Base-by-base conservation (phyloP, 2,797 vertebrate species). In the Iguana delicatissima region DNA sequence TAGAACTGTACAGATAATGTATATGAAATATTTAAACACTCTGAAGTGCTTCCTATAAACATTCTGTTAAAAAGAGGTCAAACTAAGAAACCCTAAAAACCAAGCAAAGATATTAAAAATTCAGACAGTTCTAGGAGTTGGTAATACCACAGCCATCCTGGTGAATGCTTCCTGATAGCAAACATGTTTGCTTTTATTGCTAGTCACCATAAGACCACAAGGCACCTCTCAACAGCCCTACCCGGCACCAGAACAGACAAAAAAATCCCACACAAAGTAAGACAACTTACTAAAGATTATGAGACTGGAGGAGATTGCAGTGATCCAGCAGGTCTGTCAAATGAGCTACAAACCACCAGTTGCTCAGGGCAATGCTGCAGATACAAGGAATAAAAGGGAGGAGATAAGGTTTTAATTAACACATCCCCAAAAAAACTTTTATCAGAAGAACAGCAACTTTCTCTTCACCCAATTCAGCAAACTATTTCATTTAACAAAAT, bases 301-400 rank as follows among this genome's bases (percentile, higher is more conserved):
- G 99, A 16, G 99, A 99, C 92, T 99, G 99, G 52, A 99, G 98
- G 79, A 99, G 98, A 93, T 98, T 98, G 94, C 99, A 99, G 95
- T 99, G 99, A 95, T 99, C 98, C 96, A 99, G 92, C 26, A 99
- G 98, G 95, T 99, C 99, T 0, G 99, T 99, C 95, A 99, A 96
- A 95, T 99, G 99, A 93, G 99, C 99, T 95, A 99, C 99, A 88
- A 99, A 99, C 99, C 99, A 99, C 99, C 99, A 99, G 97, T 99
- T 99, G 97, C 98, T 99, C 91, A 99, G 97, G 77, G 98, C 98
- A 73, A 99, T 98, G 97, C 99, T 99, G 96, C 29, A 42, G 79
- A 89, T 93, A 93, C 86, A 80, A 91, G 10, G 20, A 85, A 89
- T 9, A 79, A 87, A 91, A 84, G 62, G 42, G 29, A 24, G 6